Base-by-base conservation (phyloP, 2,888 invertebrate species). In the Frankliniella intonsa region DNA sequence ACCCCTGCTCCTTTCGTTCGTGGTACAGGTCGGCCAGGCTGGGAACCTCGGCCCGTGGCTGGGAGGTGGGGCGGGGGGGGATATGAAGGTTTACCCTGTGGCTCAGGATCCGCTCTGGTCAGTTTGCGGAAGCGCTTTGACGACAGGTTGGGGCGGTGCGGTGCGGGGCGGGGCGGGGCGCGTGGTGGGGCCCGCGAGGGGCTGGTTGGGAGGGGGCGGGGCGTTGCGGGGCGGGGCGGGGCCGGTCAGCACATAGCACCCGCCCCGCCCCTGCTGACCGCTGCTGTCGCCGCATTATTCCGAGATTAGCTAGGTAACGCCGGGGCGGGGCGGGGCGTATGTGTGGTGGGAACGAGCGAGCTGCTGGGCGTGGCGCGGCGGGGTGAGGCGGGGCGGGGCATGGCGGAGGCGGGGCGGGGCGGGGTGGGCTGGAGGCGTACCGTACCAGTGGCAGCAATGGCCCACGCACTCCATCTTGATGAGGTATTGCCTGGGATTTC, bases 401-500 rank as follows among this genome's bases (percentile, higher is more conserved):
- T 17, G 55, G 55, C 55, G 14, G 38, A 38, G 38, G 62, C 12
- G 62, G 62, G 62, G 62, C 17, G 62, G 62, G 62, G 62, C 62
- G 11, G 19, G 17, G 55, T 8, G 2, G 3, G 55, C 3, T 8
- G 7, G 14, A 12, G 55, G 19, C 14, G 62, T 11, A 17, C 19
- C 62, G 62, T 62, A 62, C 62, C 62, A 17, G 62, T 17, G 62
- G 62, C 69, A 76, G 69, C 69, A 76, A 76, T 76, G 69, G 69
- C 25, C 69, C 25, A 25, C 69, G 69, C 69, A 76, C 69, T 76
- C 69, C 69, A 76, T 76, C 69, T 76, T 76, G 69, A 76, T 76
- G 69, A 76, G 69, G 69, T 76, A 76, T 76, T 76, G 69, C 69
- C 69, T 12, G 69, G 69, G 69, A 76, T 76, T 76, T 76, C 69